These are phyloP conservation scores for Oithona nana DNA, from an alignment of 2,888 invertebrate species.

Conservation along the genomic window DNA sequence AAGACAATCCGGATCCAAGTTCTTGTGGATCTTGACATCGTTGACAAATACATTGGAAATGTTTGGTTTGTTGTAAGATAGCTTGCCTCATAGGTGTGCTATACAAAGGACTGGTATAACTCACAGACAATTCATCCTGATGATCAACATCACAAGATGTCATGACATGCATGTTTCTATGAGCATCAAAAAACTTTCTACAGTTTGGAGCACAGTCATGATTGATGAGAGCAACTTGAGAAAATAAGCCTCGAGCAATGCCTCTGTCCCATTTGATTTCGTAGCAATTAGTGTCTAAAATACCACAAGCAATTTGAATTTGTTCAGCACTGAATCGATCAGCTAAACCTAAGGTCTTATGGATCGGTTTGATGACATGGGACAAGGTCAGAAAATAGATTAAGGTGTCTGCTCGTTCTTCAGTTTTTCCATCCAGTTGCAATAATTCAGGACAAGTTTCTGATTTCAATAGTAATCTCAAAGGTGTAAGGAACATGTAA, in stretches of 20 bases:
- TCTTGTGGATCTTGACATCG: neutral
- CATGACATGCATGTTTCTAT: neutral
- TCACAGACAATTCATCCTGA: neutral
- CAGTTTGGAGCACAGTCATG: constrained; percentile 2
- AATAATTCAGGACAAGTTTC: neutral
- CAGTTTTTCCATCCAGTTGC: neutral
- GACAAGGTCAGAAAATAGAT: neutral
- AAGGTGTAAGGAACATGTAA: neutral
- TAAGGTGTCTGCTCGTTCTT: neutral
- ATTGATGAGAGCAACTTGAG: neutral
- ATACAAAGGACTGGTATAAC: neutral
- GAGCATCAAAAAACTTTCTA: neutral
- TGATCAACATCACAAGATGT: neutral
- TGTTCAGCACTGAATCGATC: neutral
- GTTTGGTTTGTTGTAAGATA: neutral
- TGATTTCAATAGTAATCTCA: neutral
- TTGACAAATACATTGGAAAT: neutral
- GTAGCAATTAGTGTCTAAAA: constrained; percentile 1
- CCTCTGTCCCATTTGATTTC: neutral
- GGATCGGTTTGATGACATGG: neutral
- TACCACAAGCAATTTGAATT: constrained; percentile 1
- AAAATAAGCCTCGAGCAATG: neutral
- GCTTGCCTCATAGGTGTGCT: neutral
- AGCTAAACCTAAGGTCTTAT: neutral
- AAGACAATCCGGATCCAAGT: neutral